Base-by-base conservation (phyloP, 2,888 invertebrate genomes). In the Spodoptera littoralis region DNA sequence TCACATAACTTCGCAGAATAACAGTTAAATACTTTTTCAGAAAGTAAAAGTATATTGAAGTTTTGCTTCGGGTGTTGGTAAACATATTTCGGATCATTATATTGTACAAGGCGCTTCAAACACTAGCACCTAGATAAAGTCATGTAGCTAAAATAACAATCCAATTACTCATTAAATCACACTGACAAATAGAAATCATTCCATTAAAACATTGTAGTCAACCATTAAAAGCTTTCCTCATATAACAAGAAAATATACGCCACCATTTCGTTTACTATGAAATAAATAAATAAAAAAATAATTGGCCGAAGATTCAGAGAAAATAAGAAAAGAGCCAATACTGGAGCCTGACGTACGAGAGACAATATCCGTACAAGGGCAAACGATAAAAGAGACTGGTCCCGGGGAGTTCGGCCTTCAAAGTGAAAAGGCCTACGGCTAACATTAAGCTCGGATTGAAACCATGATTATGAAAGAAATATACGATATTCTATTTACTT, bases 331-430 rank as follows among this genome's bases (percentile, higher is more conserved):
- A 70, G 70, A 53, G 60, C 45, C 55, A 73, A 51, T 54, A 43
- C 43, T 49, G 49, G 30, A 46, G 57, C 36, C 24, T 41, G 48
- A 58, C 48, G 60, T 55, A 59, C 59, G 42, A 42, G 51, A 58
- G 59, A 73, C 68, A 73, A 71, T 67, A 67, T 67, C 49, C 55
- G 62, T 56, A 47, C 55, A 62, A 65, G 53, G 60, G 48, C 59
- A 51, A 56, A 70, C 59, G 61, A 62, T 57, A 57, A 65, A 73
- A 62, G 56, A 59, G 51, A 59, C 48, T 62, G 43, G 59, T 27
- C 41, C 42, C 43, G 53, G 53, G 60, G 53, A 65, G 27, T 47
- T 60, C 55, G 41, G 53, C 45, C 49, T 61, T 62, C 48, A 58
- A 73, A 70, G 65, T 70, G 54, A 70, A 70, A 65, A 73, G 46